Conservation (phyloP, 2,113 vertebrate species). For the Heptranchias perlo region DNA sequence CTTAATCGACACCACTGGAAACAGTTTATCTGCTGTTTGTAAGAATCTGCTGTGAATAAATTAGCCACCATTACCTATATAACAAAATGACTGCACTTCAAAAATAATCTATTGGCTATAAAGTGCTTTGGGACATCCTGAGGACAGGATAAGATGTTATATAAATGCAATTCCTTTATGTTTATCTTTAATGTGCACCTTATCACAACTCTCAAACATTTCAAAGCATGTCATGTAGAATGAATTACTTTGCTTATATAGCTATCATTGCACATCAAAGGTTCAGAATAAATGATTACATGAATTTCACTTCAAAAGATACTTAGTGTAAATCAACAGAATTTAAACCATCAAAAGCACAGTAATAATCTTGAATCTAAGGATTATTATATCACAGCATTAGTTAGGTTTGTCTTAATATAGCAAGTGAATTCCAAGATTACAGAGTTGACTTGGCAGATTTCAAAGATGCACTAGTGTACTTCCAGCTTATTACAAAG, state of each 20-base stretch:
- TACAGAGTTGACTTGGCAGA: neutral
- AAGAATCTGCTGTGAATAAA: neutral
- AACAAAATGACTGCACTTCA: neutral
- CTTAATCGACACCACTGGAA: neutral
- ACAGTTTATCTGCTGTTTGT: neutral
- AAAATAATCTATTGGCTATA: neutral
- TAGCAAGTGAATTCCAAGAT: neutral
- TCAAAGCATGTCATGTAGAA: neutral
- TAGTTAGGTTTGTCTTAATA: neutral
- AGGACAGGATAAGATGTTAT: neutral
- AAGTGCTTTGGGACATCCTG: neutral
- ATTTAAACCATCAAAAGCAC: too few species aligned
- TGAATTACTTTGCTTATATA: neutral
- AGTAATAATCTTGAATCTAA: neutral
- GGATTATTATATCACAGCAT: neutral
- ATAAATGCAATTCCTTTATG: neutral
- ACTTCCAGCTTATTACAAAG: neutral
- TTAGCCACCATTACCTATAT: neutral
- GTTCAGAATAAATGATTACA: neutral
- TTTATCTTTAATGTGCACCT: neutral
- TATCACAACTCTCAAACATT: neutral
- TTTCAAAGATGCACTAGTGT: neutral
- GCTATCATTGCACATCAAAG: neutral
- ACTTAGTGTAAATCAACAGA: neutral
- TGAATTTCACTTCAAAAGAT: neutral